Conservation (phyloP, 2,888 invertebrate genomes). For the Eristalinus sepulchralis region DNA sequence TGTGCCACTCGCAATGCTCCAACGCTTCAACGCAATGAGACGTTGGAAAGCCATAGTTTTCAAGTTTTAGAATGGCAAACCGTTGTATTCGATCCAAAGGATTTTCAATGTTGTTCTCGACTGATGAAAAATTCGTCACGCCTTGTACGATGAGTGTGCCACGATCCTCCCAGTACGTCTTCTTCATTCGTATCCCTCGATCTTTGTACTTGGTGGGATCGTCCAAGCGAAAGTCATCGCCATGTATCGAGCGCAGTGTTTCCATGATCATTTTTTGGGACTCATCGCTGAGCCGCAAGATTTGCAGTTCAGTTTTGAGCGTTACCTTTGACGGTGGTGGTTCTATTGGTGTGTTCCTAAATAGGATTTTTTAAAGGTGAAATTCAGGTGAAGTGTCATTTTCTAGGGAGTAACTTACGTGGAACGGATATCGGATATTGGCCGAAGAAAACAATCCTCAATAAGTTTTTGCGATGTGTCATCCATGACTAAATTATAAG, state of each 20-base stretch:
- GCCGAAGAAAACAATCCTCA: conserved; percentile 85
- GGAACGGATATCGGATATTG: conserved; percentile 84
- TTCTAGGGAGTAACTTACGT: conserved; percentile 75
- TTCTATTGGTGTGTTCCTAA: conserved; percentile 80
- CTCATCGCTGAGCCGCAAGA: conserved; percentile 85
- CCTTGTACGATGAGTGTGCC: conserved; percentile 88
- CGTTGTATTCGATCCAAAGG: conserved; percentile 85
- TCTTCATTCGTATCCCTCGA: conserved; percentile 85
- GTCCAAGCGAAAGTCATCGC: conserved; percentile 85
- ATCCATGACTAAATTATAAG: conserved; percentile 81
- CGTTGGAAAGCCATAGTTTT: conserved; percentile 89
- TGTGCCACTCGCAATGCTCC: conserved; percentile 84
- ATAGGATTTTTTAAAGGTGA: too few relatives aligned
- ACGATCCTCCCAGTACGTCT: conserved; percentile 89
- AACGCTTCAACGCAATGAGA: conserved; percentile 89
- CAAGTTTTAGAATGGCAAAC: conserved; percentile 87
- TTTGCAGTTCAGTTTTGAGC: conserved; percentile 89
- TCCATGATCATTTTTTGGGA: conserved; percentile 88
- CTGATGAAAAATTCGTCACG: conserved; percentile 84
- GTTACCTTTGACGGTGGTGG: conserved; percentile 81
- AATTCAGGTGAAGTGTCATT: neutral
- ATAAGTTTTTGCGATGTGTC: conserved; percentile 83
- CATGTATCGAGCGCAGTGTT: conserved; percentile 88
- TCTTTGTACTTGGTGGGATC: conserved; percentile 85
- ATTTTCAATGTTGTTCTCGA: conserved; percentile 80